Evolutionary conservation across 2,888 invertebrate genomes (phyloP), one percentile per base, ranked within the genome.

Genomic region (Spodoptera littoralis): DNA sequence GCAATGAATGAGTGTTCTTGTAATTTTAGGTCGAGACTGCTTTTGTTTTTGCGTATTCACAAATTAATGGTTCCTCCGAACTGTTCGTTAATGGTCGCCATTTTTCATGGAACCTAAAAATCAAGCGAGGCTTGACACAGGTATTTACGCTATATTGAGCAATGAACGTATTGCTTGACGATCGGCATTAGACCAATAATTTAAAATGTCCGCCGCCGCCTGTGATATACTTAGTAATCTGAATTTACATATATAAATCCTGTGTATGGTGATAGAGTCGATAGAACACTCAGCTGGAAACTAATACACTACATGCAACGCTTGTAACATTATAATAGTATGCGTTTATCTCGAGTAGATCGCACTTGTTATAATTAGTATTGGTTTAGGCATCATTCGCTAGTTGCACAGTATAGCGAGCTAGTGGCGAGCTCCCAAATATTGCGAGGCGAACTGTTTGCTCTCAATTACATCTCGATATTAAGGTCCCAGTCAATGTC

Each of bases 1-100:
- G 73, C 72, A 71, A 72, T 72, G 73, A 72, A 76, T 71, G 76
- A 72, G 72, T 60, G 76, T 56, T 65, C 66, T 71, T 71, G 76
- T 76, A 72, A 76, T 72, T 60, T 76, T 60, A 61, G 73, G 54
- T 66, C 73, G 60, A 72, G 58, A 49, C 48, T 44, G 46, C 18
- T 61, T 76, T 61, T 71, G 72, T 72, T 76, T 72, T 76, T 56
- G 65, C 74, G 64, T 73, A 66, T 66, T 73, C 65, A 69, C 52
- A 56, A 72, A 68, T 76, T 69, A 66, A 79, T 69, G 65, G 57
- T 57, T 63, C 66, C 45, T 62, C 49, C 51, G 56, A 65, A 72
- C 60, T 27, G 62, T 64, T 60, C 50, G 70, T 60, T 63, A 77
- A 73, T 61, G 66, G 49, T 52, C 12, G 51, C 46, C 59, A 65